phyloP scores from a whole-genome alignment of 2,797 vertebrate species.

The Malacoctenus gilli region DNA sequence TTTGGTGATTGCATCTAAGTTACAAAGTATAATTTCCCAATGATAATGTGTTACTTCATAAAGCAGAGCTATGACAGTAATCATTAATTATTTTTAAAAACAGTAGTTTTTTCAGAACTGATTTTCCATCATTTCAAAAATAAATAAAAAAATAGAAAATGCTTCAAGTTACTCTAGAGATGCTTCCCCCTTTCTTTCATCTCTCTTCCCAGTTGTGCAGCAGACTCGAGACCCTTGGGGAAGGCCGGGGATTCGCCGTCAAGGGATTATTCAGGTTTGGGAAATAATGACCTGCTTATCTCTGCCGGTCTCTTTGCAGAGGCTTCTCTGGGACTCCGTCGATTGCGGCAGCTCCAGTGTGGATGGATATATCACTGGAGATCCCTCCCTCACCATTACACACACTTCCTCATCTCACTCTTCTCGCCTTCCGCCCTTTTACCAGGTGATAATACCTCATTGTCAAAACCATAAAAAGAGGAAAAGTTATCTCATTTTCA shows the following conservation, averaged over 20 bases:
- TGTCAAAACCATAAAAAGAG: constrained; percentile 65
- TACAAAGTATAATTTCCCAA: no score
- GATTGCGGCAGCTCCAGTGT: constrained; percentile 63
- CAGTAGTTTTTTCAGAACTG: no score
- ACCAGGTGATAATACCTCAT: constrained; percentile 68
- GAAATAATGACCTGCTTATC: constrained; percentile 77
- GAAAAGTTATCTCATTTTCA: constrained; percentile 68
- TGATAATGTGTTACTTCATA: no score
- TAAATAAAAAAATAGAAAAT: no score
- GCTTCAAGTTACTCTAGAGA: neutral
- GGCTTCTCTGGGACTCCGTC: constrained; percentile 70
- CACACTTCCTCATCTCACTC: constrained; percentile 57
- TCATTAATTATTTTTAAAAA: no score
- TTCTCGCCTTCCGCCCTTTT: constrained; percentile 54
- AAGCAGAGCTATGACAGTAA: no score
- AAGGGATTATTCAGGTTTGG: constrained; percentile 75
- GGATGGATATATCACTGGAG: constrained; percentile 73
- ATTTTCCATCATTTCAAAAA: no score
- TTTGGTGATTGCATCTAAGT: no score
- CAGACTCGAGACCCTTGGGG: constrained; percentile 57
- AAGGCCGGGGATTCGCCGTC: constrained; percentile 47
- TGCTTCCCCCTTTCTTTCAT: constrained; percentile 7
- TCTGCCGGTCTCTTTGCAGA: constrained; percentile 60
- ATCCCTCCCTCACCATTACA: constrained; percentile 72
- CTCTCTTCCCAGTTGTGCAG: constrained; percentile 24